A percentile compares a stretch with the other conserved stretches of the same genome.
phyloP scores from a whole-genome alignment of 2,888 invertebrate species.

The Rhamnusium bicolor region DNA sequence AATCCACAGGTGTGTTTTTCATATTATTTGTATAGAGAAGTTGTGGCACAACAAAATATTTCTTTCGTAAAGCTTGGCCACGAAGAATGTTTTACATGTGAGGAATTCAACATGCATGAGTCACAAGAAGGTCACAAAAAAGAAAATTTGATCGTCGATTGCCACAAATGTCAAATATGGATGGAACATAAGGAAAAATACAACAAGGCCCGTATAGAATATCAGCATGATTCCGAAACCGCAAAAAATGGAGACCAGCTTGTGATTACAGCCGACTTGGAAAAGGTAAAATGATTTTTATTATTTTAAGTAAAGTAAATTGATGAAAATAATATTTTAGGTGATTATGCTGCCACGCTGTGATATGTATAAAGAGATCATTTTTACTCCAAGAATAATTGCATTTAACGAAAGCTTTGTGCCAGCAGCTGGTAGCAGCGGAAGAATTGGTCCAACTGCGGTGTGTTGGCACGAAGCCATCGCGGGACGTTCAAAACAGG shows the following conservation, averaged over 20 bases:
- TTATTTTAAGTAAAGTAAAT: not conserved
- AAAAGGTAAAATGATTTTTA: constrained; percentile 19
- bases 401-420: constrained; percentile 37
- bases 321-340: constrained; percentile 17
- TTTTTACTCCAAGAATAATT: constrained; percentile 40
- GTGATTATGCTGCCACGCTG: constrained; percentile 36
- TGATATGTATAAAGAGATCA: constrained; percentile 39
- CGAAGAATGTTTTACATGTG: constrained; percentile 23
- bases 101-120: constrained; percentile 18
- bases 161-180: not conserved
- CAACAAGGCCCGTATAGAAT: not conserved
- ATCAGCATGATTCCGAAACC: not conserved
- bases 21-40: constrained; percentile 4
- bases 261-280: constrained; percentile 21
- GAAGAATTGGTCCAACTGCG: constrained; percentile 29
- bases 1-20: not conserved
- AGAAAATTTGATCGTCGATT: not conserved
- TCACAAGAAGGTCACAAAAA: constrained; percentile 11
- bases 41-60: constrained; percentile 13
- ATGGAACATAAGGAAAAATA: constrained; percentile 4
- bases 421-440: constrained; percentile 21
- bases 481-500: constrained; percentile 32
- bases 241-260: not conserved
- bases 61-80: constrained; percentile 27
- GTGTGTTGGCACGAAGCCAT: constrained; percentile 38